phyloP scores from a whole-genome alignment of 2,113 vertebrate species.

The Kryptolebias marmoratus region DNA sequence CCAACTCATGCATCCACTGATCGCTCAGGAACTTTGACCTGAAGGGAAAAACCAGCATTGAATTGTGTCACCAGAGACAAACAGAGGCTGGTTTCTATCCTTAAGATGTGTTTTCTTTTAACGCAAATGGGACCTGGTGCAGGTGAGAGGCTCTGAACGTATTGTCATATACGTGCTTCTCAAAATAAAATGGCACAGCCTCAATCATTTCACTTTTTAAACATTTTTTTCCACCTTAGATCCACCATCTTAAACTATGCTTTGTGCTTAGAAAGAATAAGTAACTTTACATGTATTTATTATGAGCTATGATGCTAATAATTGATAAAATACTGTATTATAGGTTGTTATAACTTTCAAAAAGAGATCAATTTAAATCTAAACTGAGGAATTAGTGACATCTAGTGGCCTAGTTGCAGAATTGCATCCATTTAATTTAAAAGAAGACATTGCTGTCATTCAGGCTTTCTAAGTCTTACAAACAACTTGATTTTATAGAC shows the following conservation, averaged over 20 bases:
- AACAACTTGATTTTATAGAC: background rate
- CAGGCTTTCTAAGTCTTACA: background rate
- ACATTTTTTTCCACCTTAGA: too few relatives aligned
- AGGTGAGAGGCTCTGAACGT: too few relatives aligned
- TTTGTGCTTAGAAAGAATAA: too few relatives aligned
- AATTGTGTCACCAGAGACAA: background rate
- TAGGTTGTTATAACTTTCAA: too few relatives aligned
- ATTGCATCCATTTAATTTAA: background rate
- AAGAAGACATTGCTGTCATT: background rate
- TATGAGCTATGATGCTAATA: too few relatives aligned
- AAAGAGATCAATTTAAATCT: background rate
- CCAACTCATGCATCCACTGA: conserved; percentile 92
- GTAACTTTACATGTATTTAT: too few relatives aligned
- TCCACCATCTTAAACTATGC: too few relatives aligned
- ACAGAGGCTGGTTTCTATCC: background rate
- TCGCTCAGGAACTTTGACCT: conserved; percentile 95
- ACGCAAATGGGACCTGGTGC: too few relatives aligned
- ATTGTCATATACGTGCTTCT: too few relatives aligned
- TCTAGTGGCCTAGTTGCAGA: background rate
- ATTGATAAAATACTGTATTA: too few relatives aligned
- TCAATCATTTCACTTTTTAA: too few relatives aligned
- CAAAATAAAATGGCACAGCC: too few relatives aligned
- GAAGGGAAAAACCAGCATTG: background rate
- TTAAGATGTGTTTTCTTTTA: background rate
- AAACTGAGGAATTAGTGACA: background rate